phyloP scores from a whole-genome alignment of 2,888 invertebrate species.

The Drosophila cracens region DNA sequence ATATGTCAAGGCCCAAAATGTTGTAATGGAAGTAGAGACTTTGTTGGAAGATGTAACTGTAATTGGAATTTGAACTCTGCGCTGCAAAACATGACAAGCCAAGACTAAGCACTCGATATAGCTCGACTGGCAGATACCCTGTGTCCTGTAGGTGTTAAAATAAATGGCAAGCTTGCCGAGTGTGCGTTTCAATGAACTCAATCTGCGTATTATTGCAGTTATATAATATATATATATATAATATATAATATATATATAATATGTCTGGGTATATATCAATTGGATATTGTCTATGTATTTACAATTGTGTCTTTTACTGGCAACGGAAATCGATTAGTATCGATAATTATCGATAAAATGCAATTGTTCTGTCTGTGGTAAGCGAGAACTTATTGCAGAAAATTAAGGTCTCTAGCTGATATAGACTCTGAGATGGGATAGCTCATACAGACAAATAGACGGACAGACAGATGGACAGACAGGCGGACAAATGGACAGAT shows the following conservation, averaged over 20 bases:
- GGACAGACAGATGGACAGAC: not conserved
- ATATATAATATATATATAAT: no score
- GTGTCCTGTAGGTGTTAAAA: no score
- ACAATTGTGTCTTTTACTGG: not conserved
- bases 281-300: not conserved
- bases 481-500: not conserved
- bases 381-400: not conserved
- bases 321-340: not conserved
- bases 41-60: not conserved
- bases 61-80: not conserved
- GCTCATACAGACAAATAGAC: not conserved
- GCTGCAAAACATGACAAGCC: not conserved
- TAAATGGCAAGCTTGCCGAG: not conserved
- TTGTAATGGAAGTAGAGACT: not conserved
- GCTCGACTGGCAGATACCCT: not conserved
- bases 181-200: not conserved
- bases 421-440: not conserved
- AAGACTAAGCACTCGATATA: not conserved
- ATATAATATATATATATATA: no score
- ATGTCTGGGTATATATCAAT: not conserved
- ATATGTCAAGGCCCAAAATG: not conserved
- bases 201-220: not conserved
- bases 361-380: not conserved
- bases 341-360: not conserved
- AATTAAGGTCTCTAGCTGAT: not conserved